Evolutionary conservation across 2,888 invertebrate genomes (phyloP).

Genomic region (Hyposoter dolosus): DNA sequence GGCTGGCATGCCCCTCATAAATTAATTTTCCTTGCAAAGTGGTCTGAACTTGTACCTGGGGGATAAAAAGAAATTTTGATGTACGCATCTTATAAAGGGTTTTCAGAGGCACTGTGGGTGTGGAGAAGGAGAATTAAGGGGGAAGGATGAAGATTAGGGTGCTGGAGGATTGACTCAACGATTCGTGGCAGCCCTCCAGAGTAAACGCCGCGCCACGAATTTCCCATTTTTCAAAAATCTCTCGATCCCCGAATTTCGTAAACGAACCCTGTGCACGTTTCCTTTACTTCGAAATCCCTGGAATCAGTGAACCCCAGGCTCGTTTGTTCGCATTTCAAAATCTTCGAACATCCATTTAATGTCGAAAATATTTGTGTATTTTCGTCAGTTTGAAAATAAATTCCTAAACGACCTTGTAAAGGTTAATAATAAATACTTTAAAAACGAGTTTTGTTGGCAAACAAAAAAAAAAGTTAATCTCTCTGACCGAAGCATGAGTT

Average conservation of each 20-base stretch:
- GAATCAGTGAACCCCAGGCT: constrained; percentile 23
- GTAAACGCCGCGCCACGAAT: constrained; percentile 40
- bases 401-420: not conserved
- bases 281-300: constrained; percentile 36
- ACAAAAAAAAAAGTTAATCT: not conserved
- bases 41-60: not conserved
- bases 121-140: not conserved
- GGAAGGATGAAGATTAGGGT: constrained; percentile 18
- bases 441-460: not conserved
- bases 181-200: constrained; percentile 13
- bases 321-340: not conserved
- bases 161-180: constrained; percentile 23
- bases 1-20: constrained; percentile 2
- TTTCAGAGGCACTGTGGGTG: not conserved
- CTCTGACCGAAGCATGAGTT: not conserved
- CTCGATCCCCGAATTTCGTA: constrained; percentile 14
- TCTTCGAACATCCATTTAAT: not conserved
- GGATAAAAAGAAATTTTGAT: constrained; percentile 13
- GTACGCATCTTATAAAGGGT: constrained; percentile 10
- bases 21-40: constrained; percentile 14
- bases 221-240: constrained; percentile 57
- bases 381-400: not conserved
- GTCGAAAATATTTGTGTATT: not conserved
- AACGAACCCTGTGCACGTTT: constrained; percentile 30
- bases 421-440: not conserved